Conservation (phyloP, 2,888 invertebrate genomes). For the Mythimna ferrago region DNA sequence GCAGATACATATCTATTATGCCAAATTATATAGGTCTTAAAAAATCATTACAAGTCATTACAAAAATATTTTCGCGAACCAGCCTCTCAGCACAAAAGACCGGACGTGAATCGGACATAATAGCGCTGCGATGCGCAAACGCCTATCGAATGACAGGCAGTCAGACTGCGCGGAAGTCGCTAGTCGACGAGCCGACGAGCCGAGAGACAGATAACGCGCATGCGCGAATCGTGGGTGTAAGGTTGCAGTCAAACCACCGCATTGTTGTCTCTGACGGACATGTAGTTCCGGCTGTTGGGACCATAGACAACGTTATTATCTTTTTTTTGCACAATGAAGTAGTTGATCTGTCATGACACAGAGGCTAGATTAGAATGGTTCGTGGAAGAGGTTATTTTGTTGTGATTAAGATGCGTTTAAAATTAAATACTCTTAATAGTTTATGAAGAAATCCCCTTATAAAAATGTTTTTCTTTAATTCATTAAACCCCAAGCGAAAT, state of each 20-base stretch:
- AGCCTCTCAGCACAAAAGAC: slow-evolving; percentile 65
- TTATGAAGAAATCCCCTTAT: not conserved
- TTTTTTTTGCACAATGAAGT: slow-evolving; percentile 45
- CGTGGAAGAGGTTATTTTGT: slow-evolving; percentile 37
- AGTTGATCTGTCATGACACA: slow-evolving; percentile 29
- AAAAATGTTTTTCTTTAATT: not conserved
- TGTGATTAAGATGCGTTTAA: not conserved
- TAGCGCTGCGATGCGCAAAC: slow-evolving; percentile 75
- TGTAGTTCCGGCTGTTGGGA: slow-evolving; percentile 80
- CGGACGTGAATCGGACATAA: slow-evolving; percentile 72
- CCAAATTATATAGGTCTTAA: not conserved
- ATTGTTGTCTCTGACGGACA: slow-evolving; percentile 79
- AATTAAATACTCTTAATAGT: not conserved
- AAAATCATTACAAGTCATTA: slow-evolving; percentile 1
- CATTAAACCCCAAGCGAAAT: too few relatives aligned
- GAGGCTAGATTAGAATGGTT: slow-evolving; percentile 37
- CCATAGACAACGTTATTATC: slow-evolving; percentile 52
- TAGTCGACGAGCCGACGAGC: slow-evolving; percentile 28
- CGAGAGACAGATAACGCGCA: slow-evolving; percentile 68
- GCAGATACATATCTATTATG: not conserved
- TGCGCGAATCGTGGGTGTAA: slow-evolving; percentile 75
- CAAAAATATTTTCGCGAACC: slow-evolving; percentile 45
- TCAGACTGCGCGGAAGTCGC: slow-evolving; percentile 54
- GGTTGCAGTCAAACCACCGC: slow-evolving; percentile 83
- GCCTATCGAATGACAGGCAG: slow-evolving; percentile 76